phyloP scores from a whole-genome alignment of 2,888 invertebrate genomes.

The Agrochola circellaris region DNA sequence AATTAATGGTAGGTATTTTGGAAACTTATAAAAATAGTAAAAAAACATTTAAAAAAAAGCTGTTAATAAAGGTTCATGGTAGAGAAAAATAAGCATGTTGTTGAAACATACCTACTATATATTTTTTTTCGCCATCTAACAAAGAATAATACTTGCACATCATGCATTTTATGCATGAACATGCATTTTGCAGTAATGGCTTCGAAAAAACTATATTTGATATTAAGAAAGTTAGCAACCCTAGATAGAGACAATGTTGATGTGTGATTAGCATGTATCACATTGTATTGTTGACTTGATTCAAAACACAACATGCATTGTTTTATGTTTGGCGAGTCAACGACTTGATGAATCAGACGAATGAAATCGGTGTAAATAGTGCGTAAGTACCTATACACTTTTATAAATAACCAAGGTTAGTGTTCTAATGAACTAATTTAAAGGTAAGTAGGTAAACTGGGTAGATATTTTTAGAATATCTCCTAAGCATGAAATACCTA shows the following conservation, averaged over 20 bases:
- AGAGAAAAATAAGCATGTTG: too few species aligned
- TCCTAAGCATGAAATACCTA: not conserved
- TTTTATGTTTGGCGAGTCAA: conserved; percentile 44
- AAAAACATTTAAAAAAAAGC: too few species aligned
- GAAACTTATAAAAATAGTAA: too few species aligned
- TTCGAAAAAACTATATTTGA: too few species aligned
- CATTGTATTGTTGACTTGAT: conserved; percentile 21
- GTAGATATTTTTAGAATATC: not conserved
- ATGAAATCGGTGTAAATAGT: conserved; percentile 27
- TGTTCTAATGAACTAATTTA: conserved; percentile 1
- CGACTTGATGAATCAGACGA: conserved; percentile 36
- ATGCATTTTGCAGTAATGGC: too few species aligned
- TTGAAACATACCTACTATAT: too few species aligned
- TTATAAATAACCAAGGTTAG: conserved; percentile 20
- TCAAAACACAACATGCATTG: conserved; percentile 35
- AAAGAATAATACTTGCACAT: too few species aligned
- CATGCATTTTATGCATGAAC: too few species aligned
- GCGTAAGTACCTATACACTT: conserved; percentile 9
- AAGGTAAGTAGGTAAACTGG: not conserved
- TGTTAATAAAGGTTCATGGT: too few species aligned
- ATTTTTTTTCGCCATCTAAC: too few species aligned
- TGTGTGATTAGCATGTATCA: conserved; percentile 2
- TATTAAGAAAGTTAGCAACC: too few species aligned
- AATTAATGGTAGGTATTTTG: too few species aligned
- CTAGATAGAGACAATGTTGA: not conserved